Evolutionary conservation across 2,888 invertebrate genomes (phyloP).

Genomic region (Campoplex nolae): DNA sequence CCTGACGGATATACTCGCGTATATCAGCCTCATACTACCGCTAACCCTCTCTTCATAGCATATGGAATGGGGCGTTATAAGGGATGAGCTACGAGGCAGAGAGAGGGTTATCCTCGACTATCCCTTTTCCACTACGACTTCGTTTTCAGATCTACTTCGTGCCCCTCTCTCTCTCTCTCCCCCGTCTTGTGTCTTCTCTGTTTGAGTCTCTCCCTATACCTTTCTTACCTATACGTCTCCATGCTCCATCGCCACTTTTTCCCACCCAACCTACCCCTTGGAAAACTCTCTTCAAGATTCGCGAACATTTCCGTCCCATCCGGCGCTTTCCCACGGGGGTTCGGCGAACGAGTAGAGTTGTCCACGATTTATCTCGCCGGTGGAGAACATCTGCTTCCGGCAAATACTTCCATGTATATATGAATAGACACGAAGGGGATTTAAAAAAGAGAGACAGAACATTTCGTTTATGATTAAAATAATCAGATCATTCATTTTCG

Average conservation of each 20-base stretch:
- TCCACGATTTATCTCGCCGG: slow-evolving; percentile 64
- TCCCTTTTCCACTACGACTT: slow-evolving; percentile 54
- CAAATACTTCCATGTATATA: slow-evolving; percentile 45
- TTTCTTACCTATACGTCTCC: slow-evolving; percentile 23
- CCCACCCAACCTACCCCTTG: slow-evolving; percentile 30
- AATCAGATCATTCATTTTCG: neutral
- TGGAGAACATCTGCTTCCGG: slow-evolving; percentile 64
- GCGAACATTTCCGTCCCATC: slow-evolving; percentile 61
- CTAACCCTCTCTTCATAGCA: slow-evolving; percentile 28
- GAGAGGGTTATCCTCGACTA: slow-evolving; percentile 45
- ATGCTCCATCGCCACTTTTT: slow-evolving; percentile 33
- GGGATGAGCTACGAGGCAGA: slow-evolving; percentile 30
- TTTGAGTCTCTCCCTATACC: slow-evolving; percentile 4
- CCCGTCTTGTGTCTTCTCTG: neutral
- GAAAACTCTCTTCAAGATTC: slow-evolving; percentile 58
- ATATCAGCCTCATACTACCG: slow-evolving; percentile 49
- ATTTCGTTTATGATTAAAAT: neutral
- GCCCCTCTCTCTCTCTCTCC: neutral
- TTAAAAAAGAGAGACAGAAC: neutral
- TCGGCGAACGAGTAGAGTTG: slow-evolving; percentile 58
- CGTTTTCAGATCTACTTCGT: slow-evolving; percentile 49
- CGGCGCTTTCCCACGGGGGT: slow-evolving; percentile 64
- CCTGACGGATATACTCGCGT: slow-evolving; percentile 60
- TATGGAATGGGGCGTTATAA: slow-evolving; percentile 23
- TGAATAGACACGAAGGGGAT: slow-evolving; percentile 10